These are phyloP conservation scores for Ceuthmochares aereus DNA, from an alignment of 2,113 vertebrate species.

Conservation along the genomic window DNA sequence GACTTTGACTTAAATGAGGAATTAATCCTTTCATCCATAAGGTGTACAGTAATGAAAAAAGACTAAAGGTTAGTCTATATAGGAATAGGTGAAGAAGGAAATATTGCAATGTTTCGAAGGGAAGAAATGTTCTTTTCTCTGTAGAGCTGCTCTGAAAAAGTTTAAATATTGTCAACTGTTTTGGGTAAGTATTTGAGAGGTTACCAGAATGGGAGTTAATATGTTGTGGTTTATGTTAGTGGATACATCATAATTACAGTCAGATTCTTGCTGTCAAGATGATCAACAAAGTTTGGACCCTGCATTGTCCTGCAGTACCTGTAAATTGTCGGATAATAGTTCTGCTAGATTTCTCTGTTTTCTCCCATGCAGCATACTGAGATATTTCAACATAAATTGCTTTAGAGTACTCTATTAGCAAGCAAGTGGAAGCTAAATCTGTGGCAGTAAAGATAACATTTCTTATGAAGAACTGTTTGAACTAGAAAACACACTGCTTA, in stretches of 20 bases:
- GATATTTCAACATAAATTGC: neutral
- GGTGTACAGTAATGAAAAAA: neutral
- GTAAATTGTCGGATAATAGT: neutral
- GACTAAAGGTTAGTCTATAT: neutral
- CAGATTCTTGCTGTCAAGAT: neutral
- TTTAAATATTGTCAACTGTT: neutral
- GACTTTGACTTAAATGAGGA: neutral
- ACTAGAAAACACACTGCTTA: neutral
- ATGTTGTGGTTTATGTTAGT: rapidly evolving
- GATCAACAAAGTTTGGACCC: neutral
- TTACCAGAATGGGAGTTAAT: neutral
- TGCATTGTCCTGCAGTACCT: neutral
- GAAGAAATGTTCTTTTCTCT: neutral
- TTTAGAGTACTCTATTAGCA: neutral
- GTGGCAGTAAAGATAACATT: neutral
- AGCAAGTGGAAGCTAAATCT: neutral
- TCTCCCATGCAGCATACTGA: neutral
- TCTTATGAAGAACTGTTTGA: neutral
- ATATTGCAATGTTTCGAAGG: neutral
- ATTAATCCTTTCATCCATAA: neutral
- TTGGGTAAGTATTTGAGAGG: neutral
- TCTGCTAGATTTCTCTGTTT: neutral
- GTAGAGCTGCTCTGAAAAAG: neutral
- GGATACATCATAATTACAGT: neutral
- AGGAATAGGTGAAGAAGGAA: neutral